Conservation (phyloP, 1,140 invertebrate genomes). For the Orussus abietinus region DNA sequence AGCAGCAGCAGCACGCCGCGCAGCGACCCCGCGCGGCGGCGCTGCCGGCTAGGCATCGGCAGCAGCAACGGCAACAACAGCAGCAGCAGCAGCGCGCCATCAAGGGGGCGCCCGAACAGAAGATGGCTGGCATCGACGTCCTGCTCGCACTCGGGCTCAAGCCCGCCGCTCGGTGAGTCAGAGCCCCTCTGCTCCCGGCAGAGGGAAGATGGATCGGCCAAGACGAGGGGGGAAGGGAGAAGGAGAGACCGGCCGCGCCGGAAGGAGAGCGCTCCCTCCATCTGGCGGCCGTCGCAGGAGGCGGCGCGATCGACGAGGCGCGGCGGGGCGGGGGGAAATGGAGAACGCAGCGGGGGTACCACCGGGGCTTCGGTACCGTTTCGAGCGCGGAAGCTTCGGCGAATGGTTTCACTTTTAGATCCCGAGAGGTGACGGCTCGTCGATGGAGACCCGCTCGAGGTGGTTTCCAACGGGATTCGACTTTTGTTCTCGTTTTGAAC, state of each 20-base stretch:
- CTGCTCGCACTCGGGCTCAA: constrained; percentile 47
- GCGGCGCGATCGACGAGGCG: constrained; percentile 17
- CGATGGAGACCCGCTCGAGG: too few relatives aligned
- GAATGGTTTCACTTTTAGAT: too few relatives aligned
- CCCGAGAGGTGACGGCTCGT: too few relatives aligned
- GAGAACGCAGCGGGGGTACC: too few relatives aligned
- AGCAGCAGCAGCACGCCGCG: constrained; percentile 13
- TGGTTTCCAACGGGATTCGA: too few relatives aligned
- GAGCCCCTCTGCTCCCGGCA: constrained; percentile 6
- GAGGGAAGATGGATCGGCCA: too few relatives aligned
- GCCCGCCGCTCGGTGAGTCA: constrained; percentile 43
- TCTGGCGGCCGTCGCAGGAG: constrained; percentile 12
- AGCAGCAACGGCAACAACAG: constrained; percentile 12
- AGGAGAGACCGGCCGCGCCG: constrained; percentile 1
- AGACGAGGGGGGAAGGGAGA: constrained; percentile 2
- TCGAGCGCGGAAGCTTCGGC: too few relatives aligned
- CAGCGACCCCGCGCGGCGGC: constrained; percentile 1
- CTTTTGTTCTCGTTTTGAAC: too few relatives aligned
- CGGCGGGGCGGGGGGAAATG: too few relatives aligned
- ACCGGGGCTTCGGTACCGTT: too few relatives aligned
- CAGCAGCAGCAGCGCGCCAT: constrained; percentile 10
- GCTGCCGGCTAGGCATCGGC: constrained; percentile 5
- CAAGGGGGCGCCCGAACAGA: constrained; percentile 16
- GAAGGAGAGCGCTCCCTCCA: constrained; percentile 1
- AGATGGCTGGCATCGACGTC: constrained; percentile 37